Conservation (phyloP, 1,140 invertebrate genomes). For the Drosophila obscura region DNA sequence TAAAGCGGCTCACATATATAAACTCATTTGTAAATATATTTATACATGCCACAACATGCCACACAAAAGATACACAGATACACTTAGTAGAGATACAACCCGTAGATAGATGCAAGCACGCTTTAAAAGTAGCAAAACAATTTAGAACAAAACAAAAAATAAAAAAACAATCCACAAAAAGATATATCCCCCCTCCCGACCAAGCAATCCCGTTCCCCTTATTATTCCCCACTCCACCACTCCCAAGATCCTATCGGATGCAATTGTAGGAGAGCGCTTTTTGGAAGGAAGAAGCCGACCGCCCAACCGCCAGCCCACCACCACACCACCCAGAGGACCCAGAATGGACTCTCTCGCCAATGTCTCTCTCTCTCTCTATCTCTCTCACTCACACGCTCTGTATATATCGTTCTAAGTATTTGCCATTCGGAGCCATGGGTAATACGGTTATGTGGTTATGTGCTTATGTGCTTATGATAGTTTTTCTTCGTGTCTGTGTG, state of each 20-base stretch:
- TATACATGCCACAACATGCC: constrained; percentile 50
- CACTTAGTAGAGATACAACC: constrained; percentile 1
- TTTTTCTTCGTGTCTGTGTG: constrained; percentile 32
- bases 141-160: constrained; percentile 30
- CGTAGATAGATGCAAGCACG: constrained; percentile 54
- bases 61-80: constrained; percentile 29
- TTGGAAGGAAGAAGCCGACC: too few relatives aligned
- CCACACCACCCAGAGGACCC: too few relatives aligned
- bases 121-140: constrained; percentile 45
- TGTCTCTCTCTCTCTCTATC: too few relatives aligned
- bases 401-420: constrained; percentile 62
- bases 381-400: too few relatives aligned
- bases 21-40: constrained; percentile 78
- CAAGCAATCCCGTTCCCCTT: background rate
- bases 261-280: too few relatives aligned
- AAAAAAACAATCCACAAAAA: constrained; percentile 32
- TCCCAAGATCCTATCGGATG: too few relatives aligned
- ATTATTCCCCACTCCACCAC: too few relatives aligned
- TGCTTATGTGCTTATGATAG: constrained; percentile 38
- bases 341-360: constrained; percentile 23
- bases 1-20: constrained; percentile 40
- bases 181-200: constrained; percentile 21
- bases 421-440: constrained; percentile 54
- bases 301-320: too few relatives aligned
- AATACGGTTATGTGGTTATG: constrained; percentile 51